Conservation (phyloP, 2,797 vertebrate genomes). For the Liasis olivaceus region DNA sequence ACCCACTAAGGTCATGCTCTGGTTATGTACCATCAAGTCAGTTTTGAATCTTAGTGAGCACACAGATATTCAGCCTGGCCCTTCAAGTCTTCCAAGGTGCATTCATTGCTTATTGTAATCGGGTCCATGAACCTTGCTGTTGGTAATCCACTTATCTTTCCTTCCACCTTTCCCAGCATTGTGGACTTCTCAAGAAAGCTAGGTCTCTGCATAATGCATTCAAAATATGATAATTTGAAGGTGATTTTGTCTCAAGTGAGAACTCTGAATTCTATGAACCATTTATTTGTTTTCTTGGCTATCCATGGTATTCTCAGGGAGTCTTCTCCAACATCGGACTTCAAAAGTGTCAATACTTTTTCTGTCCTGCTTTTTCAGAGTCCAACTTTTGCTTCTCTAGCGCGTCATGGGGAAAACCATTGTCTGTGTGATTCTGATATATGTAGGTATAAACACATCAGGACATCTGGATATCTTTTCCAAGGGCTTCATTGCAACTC, state of each 20-base stretch:
- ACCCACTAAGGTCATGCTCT: background rate
- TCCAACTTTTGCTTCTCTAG: background rate
- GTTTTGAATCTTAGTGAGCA: background rate
- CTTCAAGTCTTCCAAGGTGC: background rate
- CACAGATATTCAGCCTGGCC: background rate
- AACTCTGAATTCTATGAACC: background rate
- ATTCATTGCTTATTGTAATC: background rate
- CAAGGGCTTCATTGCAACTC: background rate
- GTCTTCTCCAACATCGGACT: background rate
- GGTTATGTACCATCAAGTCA: background rate
- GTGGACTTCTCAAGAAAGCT: background rate
- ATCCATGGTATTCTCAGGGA: background rate
- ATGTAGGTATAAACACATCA: background rate
- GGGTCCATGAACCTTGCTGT: background rate
- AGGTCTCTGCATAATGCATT: background rate
- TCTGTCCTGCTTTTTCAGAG: background rate
- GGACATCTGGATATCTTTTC: background rate
- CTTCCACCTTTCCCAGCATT: background rate
- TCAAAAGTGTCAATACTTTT: background rate
- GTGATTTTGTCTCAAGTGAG: background rate
- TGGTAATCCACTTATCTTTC: background rate
- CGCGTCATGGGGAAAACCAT: background rate
- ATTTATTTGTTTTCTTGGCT: background rate
- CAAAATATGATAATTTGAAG: background rate
- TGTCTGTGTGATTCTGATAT: background rate